These are phyloP conservation scores for Apis florea DNA, from an alignment of 1,140 invertebrate genomes.

Conservation along the genomic window DNA sequence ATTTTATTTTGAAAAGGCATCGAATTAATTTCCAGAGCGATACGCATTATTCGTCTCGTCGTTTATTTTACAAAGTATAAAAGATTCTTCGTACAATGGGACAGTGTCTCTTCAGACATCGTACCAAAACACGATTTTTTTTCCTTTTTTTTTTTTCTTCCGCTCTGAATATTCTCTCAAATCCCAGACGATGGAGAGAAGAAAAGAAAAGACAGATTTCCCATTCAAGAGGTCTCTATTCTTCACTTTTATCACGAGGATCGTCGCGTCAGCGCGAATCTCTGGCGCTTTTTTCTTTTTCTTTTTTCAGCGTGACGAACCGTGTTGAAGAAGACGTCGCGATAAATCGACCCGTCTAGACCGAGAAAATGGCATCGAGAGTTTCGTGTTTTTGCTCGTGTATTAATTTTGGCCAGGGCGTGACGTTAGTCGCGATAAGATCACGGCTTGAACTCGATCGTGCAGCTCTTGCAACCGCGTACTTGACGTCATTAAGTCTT, in stretches of 20 bases:
- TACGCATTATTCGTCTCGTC: not conserved
- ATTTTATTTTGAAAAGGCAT: too few species aligned
- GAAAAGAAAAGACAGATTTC: not conserved
- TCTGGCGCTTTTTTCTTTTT: not conserved
- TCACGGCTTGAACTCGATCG: not conserved
- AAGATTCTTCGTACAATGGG: too few species aligned
- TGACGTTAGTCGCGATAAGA: not conserved
- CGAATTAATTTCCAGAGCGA: too few species aligned
- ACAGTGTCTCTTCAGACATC: not conserved
- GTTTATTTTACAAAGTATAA: not conserved
- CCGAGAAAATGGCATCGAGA: not conserved
- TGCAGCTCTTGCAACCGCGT: not conserved
- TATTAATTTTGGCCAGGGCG: not conserved
- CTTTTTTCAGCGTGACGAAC: not conserved
- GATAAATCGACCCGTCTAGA: constrained; percentile 27
- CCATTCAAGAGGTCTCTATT: constrained; percentile 20
- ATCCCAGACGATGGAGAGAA: not conserved
- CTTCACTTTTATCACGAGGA: constrained; percentile 19
- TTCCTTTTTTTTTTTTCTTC: not conserved
- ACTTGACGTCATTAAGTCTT: constrained; percentile 51
- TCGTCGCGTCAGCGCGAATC: constrained; percentile 26
- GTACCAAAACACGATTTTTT: not conserved
- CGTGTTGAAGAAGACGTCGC: not conserved
- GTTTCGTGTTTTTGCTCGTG: not conserved
- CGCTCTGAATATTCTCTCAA: not conserved